These are phyloP conservation scores for Actias luna DNA, from an alignment of 2,888 invertebrate species.

Conservation along the genomic window DNA sequence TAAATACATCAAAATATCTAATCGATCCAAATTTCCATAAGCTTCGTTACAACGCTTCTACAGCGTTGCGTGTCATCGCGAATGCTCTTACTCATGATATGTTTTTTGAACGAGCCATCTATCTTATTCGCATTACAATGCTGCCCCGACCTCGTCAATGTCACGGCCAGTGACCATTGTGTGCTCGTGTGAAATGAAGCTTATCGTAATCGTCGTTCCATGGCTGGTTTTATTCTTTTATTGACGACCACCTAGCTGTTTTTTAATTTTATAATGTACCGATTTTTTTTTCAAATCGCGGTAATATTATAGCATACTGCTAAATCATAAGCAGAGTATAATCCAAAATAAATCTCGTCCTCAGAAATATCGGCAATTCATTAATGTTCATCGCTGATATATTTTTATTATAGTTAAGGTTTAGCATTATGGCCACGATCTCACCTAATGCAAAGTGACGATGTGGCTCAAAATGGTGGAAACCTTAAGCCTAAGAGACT, in stretches of 20 bases:
- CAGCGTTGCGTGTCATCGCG: conserved; percentile 42
- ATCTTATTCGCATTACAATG: conserved; percentile 48
- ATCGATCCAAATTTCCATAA: conserved; percentile 31
- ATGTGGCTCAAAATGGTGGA: no score
- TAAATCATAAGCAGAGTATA: no score
- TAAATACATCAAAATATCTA: neutral
- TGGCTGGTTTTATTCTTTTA: conserved; percentile 36
- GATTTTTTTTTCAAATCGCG: no score
- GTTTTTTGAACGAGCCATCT: conserved; percentile 34
- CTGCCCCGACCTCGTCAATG: conserved; percentile 59
- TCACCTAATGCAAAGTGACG: no score
- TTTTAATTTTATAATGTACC: neutral
- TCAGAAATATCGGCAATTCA: no score
- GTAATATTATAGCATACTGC: no score
- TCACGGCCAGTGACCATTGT: conserved; percentile 54
- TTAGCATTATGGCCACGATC: no score
- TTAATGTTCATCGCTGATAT: no score
- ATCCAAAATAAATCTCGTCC: no score
- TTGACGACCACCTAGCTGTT: conserved; percentile 8
- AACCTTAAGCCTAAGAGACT: no score
- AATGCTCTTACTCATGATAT: conserved; percentile 26
- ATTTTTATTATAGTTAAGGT: no score
- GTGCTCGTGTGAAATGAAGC: conserved; percentile 48
- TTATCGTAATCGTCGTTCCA: conserved; percentile 40
- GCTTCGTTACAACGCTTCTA: conserved; percentile 41